phyloP scores from a whole-genome alignment of 2,113 vertebrate genomes.

The Zeus faber region DNA sequence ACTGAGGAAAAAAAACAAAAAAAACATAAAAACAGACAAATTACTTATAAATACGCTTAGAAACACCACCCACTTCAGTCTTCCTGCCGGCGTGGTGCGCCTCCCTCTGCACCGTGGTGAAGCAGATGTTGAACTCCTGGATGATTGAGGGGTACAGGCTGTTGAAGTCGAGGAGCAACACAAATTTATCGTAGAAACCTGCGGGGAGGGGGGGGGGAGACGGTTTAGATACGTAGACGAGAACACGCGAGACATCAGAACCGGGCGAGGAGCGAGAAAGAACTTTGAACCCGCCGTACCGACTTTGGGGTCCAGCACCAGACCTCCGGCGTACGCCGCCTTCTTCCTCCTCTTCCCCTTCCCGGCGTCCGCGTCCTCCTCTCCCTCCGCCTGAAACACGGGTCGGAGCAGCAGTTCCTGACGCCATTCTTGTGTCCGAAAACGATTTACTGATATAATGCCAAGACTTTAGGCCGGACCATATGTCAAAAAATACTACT shows the following conservation, averaged over 20 bases:
- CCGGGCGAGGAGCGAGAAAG: background rate
- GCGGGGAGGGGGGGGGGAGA: conserved; percentile 27
- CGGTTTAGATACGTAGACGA: background rate
- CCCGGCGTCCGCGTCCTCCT: conserved; percentile 81
- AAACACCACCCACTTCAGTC: conserved; percentile 44
- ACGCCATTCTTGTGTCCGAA: too few relatives aligned
- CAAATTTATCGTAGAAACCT: conserved; percentile 99
- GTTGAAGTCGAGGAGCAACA: conserved; percentile 98
- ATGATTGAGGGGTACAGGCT: conserved; percentile 99
- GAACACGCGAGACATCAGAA: background rate
- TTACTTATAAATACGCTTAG: background rate
- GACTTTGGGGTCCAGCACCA: conserved; percentile 98
- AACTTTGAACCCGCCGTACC: conserved; percentile 77
- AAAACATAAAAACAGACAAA: background rate
- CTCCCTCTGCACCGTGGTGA: conserved; percentile 90
- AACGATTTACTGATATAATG: too few relatives aligned
- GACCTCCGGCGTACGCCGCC: conserved; percentile 93
- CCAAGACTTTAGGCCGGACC: too few relatives aligned
- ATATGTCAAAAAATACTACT: too few relatives aligned
- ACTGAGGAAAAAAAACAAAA: too few relatives aligned
- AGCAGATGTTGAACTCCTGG: conserved; percentile 99
- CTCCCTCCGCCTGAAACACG: conserved; percentile 76
- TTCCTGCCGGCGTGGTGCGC: conserved; percentile 67
- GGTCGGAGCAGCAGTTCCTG: background rate
- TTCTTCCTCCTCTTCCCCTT: conserved; percentile 87